Evolutionary conservation across 2,888 invertebrate genomes (phyloP).

Genomic region (Eilema caniola): DNA sequence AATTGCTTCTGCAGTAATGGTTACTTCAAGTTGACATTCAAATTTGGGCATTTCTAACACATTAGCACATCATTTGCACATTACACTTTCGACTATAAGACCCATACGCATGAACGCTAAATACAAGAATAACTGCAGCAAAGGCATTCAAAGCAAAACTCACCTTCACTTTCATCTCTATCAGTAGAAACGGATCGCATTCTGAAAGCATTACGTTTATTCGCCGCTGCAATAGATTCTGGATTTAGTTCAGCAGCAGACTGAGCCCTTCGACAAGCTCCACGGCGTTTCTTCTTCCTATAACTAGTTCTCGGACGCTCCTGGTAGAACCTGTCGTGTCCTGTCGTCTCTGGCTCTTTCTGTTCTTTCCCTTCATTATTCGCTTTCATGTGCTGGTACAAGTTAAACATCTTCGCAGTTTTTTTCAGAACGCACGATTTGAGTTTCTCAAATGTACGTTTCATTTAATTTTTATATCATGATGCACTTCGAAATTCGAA

Average conservation of each 20-base stretch:
- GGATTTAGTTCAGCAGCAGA: conserved; percentile 90
- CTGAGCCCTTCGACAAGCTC: conserved; percentile 89
- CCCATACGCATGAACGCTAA: neutral
- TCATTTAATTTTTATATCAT: conserved; percentile 52
- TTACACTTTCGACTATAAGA: no score
- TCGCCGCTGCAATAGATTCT: conserved; percentile 88
- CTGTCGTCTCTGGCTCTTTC: conserved; percentile 89
- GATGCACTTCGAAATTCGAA: neutral
- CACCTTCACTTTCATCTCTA: conserved; percentile 86
- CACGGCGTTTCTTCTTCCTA: conserved; percentile 85
- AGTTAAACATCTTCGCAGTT: conserved; percentile 89
- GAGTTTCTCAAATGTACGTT: conserved; percentile 57
- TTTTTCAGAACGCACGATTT: conserved; percentile 56
- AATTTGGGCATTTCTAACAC: neutral
- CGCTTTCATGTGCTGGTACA: conserved; percentile 90
- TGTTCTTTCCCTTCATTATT: conserved; percentile 85
- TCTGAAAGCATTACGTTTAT: conserved; percentile 88
- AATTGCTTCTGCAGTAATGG: neutral
- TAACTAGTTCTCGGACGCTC: conserved; percentile 86
- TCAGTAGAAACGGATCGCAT: conserved; percentile 90
- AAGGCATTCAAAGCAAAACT: conserved; percentile 1
- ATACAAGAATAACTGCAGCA: neutral
- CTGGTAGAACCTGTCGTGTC: conserved; percentile 93
- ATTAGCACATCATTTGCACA: neutral
- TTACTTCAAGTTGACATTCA: neutral